These are phyloP conservation scores for Diacarnus erythraeanus DNA, from an alignment of 37 sponge, comb jelly and placozoan genomes.

Conservation along the genomic window DNA sequence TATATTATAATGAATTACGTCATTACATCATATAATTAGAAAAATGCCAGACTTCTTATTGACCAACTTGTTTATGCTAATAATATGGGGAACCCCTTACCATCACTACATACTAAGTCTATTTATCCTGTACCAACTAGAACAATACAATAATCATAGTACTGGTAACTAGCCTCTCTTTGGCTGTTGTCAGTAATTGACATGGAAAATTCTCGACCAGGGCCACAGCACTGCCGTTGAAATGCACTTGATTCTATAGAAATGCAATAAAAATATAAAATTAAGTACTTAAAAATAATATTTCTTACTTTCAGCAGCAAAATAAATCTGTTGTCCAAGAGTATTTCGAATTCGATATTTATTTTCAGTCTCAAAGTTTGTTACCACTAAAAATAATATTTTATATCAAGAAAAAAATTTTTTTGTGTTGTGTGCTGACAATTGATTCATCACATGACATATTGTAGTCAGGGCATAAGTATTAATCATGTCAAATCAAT, in stretches of 20 bases:
- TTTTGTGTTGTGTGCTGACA: background rate
- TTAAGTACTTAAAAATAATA: background rate
- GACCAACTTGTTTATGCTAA: background rate
- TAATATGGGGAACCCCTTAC: too few relatives aligned
- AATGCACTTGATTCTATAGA: constrained; percentile 4
- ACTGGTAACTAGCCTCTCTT: constrained; percentile 49
- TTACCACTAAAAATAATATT: constrained; percentile 47
- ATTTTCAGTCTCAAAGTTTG: constrained; percentile 91
- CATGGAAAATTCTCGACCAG: constrained; percentile 82
- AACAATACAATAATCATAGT: too few relatives aligned
- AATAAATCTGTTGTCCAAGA: constrained; percentile 94
- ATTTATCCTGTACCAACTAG: too few relatives aligned
- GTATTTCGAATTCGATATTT: constrained; percentile 87
- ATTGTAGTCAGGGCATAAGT: too few relatives aligned
- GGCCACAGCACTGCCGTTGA: constrained; percentile 83
- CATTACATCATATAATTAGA: too few relatives aligned
- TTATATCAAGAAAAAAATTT: background rate
- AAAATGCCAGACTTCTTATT: too few relatives aligned
- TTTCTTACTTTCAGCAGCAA: constrained; percentile 88
- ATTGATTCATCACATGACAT: too few relatives aligned
- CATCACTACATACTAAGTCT: too few relatives aligned
- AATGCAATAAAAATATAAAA: background rate
- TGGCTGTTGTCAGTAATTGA: constrained; percentile 80
- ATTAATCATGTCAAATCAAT: too few relatives aligned
- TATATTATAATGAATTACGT: too few relatives aligned